A percentile compares a stretch with the other conserved stretches of the same genome.
phyloP scores from a whole-genome alignment of 1,140 invertebrate genomes.

The Ceratina calcarata region DNA sequence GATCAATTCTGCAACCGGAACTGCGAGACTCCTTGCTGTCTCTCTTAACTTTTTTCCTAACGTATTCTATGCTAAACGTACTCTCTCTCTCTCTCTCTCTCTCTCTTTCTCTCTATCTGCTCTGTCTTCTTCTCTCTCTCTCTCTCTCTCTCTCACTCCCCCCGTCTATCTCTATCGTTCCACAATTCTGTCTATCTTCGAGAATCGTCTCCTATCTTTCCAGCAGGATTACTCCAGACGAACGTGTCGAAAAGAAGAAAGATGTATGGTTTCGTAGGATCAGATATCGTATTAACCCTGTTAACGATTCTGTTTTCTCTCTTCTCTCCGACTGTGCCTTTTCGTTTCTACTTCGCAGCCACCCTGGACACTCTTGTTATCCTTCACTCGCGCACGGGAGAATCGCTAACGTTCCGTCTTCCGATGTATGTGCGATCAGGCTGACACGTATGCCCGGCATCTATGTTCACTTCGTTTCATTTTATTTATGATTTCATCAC shows the following conservation, averaged over 20 bases:
- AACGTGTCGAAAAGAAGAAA: neutral
- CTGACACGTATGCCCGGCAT: conserved; percentile 40
- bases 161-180: conserved; percentile 23
- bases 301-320: conserved; percentile 4
- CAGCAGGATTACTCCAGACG: conserved; percentile 30
- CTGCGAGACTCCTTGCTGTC: conserved; percentile 55
- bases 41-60: conserved; percentile 41
- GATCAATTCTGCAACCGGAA: conserved; percentile 61
- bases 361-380: conserved; percentile 16
- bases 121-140: conserved; percentile 12
- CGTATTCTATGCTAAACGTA: too few relatives aligned
- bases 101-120: conserved; percentile 23
- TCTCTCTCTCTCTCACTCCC: conserved; percentile 9
- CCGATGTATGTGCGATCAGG: conserved; percentile 27
- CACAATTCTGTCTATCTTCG: neutral
- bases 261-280: neutral
- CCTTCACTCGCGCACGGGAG: conserved; percentile 29
- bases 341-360: neutral
- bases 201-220: neutral
- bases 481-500: conserved; percentile 41
- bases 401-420: conserved; percentile 31
- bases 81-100: conserved; percentile 21
- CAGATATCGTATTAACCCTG: conserved; percentile 26
- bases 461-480: conserved; percentile 31
- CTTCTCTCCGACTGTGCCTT: conserved; percentile 30